Percentiles rank a stretch among this genome's conserved stretches.
These are phyloP conservation scores for Nyctibius grandis DNA, from an alignment of 2,797 vertebrate genomes.

Conservation along the genomic window DNA sequence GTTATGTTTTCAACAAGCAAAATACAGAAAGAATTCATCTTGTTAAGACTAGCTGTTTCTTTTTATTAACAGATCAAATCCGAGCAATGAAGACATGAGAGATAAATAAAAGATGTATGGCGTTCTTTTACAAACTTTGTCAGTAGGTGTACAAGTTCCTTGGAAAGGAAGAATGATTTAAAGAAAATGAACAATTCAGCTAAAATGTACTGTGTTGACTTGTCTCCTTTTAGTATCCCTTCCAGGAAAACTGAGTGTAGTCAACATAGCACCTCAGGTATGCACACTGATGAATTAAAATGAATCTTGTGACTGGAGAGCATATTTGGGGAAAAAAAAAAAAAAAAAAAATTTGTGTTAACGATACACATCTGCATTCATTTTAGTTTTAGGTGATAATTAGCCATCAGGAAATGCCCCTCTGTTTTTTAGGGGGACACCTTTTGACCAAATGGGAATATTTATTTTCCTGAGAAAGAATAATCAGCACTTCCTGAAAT, in stretches of 20 bases:
- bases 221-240: conserved; percentile 50
- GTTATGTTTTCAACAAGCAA: background rate
- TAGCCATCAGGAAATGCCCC: background rate
- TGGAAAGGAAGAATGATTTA: conserved; percentile 23
- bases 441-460: background rate
- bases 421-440: background rate
- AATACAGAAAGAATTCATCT: background rate
- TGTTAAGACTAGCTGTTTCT: conserved; percentile 3
- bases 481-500: background rate
- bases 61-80: conserved; percentile 77
- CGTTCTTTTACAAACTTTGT: background rate
- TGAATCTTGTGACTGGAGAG: conserved; percentile 5
- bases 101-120: conserved; percentile 20
- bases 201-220: conserved; percentile 30
- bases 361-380: conserved; percentile 31
- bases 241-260: conserved; percentile 52
- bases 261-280: conserved; percentile 33
- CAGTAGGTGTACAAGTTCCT: background rate
- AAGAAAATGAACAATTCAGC: background rate
- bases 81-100: conserved; percentile 79
- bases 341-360: background rate
- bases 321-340: background rate
- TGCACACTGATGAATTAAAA: conserved; percentile 22
- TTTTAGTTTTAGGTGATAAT: background rate
- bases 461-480: background rate